A percentile compares a stretch with the other conserved stretches of the same genome.
phyloP scores from a whole-genome alignment of 2,888 invertebrate genomes.

The Eupsilia transversa region DNA sequence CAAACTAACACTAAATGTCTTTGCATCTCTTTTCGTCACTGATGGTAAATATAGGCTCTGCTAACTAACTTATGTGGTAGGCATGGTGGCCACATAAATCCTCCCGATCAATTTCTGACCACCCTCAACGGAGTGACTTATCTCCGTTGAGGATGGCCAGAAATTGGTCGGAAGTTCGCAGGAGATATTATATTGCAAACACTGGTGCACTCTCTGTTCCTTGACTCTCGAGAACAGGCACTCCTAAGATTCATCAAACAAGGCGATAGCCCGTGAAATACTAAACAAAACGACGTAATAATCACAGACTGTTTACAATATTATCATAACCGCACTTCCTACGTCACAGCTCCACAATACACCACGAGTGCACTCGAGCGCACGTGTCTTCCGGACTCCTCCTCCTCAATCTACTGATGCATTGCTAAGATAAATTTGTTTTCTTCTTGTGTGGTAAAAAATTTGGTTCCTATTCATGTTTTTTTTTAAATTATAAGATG shows the following conservation, averaged over 20 bases:
- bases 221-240: too few species aligned
- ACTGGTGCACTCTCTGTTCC: too few species aligned
- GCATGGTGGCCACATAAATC: too few species aligned
- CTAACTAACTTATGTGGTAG: too few species aligned
- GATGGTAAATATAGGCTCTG: not conserved
- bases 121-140: too few species aligned
- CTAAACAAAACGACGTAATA: not conserved
- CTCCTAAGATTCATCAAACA: too few species aligned
- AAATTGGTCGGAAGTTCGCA: too few species aligned
- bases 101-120: too few species aligned
- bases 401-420: conserved; percentile 43
- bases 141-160: too few species aligned
- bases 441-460: not conserved
- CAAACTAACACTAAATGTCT: not conserved
- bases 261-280: not conserved
- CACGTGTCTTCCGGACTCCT: conserved; percentile 64
- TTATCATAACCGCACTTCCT: conserved; percentile 26
- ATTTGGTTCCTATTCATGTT: not conserved
- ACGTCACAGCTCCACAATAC: conserved; percentile 32
- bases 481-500: not conserved
- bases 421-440: conserved; percentile 18
- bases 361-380: conserved; percentile 52
- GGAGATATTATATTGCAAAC: too few species aligned
- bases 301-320: conserved; percentile 3
- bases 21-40: not conserved